A percentile compares a stretch with the other conserved stretches of the same genome.
Conservation (phyloP, 2,797 vertebrate species). For the Petrocephalus sullivani region DNA sequence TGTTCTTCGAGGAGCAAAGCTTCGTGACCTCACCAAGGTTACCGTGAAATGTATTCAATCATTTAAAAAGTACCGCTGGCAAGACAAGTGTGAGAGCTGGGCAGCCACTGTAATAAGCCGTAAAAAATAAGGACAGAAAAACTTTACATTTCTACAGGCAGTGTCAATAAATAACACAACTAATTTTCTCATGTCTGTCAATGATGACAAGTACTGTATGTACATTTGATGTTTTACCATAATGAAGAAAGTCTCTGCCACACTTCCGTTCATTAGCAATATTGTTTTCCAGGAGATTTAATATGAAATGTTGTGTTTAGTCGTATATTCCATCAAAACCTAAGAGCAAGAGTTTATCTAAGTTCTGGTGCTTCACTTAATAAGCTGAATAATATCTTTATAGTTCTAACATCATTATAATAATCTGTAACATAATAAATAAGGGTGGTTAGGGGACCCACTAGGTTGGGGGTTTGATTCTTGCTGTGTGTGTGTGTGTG, state of each 20-base stretch:
- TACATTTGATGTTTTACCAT: slow-evolving; percentile 1
- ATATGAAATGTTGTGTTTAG: not conserved
- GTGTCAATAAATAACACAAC: slow-evolving; percentile 56
- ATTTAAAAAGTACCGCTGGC: slow-evolving; percentile 42
- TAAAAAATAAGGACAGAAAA: slow-evolving; percentile 22
- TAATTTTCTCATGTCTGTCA: slow-evolving; percentile 45
- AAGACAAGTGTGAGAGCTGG: slow-evolving; percentile 1
- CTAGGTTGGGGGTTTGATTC: not conserved
- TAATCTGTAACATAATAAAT: not conserved
- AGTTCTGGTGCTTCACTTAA: not conserved
- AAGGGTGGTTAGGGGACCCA: not conserved
- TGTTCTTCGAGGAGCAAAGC: slow-evolving; percentile 22
- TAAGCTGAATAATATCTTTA: not conserved
- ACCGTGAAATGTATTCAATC: slow-evolving; percentile 48
- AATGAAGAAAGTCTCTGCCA: not conserved
- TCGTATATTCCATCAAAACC: not conserved
- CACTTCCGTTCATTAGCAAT: slow-evolving; percentile 1
- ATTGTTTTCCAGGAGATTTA: not conserved
- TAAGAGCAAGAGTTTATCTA: not conserved
- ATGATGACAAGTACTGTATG: not conserved
- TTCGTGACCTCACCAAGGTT: slow-evolving; percentile 39
- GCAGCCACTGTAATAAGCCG: not conserved
- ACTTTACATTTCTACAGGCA: slow-evolving; percentile 42
- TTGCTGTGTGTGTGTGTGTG: not conserved
- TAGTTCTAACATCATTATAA: not conserved